Base-by-base conservation (phyloP, 2,797 vertebrate genomes). In the Sphenodon punctatus region DNA sequence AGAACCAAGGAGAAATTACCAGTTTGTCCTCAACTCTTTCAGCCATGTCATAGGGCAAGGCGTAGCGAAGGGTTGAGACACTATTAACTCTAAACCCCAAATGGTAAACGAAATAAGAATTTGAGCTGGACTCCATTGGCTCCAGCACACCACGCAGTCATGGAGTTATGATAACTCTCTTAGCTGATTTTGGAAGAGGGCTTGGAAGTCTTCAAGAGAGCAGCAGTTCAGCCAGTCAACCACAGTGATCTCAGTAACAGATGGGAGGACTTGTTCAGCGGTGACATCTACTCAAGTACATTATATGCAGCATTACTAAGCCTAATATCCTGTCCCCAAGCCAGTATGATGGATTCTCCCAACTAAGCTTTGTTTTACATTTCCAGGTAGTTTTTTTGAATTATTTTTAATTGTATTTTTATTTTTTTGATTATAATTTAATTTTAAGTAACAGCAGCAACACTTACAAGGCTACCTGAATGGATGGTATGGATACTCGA, bases 1-100 rank as follows among this genome's bases (percentile, higher is more conserved):
- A 75, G 58, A 36, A 55, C 68, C 63, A 81, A 71, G 8, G 41
- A 82, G 83, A 86, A 84, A 71, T 82, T 64, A 78, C 78, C 45
- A 78, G 82, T 91, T 86, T 75, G 87, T 79, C 89, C 90, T 92
- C 72, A 78, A 91, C 87, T 90, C 79, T 70, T 91, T 80, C 87
- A 86, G 87, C 75, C 89, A 84, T 91, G 92, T 49, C 92, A 91
- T 91, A 88, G 90, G 90, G 88, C 90, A 91, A 90, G 90, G 90
- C 85, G 91, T 91, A 90, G 90, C 92, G 92, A 89, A 92, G 86
- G 88, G 90, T 85, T 36, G 55, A 34, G 13, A 36, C 45, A 61
- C 10, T 11, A 55, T 53, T 68, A 66, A 84, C 77, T 48, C 34
- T 3, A 27, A 73, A 68, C 60, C 41, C 67, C 39, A 6, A 27